phyloP scores from a whole-genome alignment of 2,113 vertebrate genomes.

The Zingel zingel region DNA sequence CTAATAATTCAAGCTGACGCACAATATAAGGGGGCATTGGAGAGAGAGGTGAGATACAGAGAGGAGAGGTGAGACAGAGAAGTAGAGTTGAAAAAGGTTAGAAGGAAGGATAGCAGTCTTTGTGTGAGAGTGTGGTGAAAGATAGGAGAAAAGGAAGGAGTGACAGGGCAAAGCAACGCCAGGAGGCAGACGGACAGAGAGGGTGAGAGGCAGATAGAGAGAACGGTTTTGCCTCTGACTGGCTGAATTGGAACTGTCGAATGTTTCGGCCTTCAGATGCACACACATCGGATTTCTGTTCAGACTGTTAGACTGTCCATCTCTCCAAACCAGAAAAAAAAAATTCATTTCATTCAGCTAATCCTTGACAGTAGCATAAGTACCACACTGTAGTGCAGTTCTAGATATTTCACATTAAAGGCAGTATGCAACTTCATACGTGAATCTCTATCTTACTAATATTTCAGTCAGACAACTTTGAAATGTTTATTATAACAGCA shows the following conservation, averaged over 20 bases:
- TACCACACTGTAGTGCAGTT: background rate
- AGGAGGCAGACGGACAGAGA: background rate
- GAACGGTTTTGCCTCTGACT: slow-evolving; percentile 4
- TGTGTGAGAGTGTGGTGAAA: background rate
- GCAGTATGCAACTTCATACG: background rate
- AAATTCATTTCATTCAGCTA: background rate
- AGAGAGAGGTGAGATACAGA: slow-evolving; percentile 13
- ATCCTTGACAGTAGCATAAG: background rate
- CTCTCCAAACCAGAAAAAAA: background rate
- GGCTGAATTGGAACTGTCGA: slow-evolving; percentile 16
- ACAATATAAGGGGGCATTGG: slow-evolving; percentile 52
- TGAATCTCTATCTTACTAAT: slow-evolving; percentile 58
- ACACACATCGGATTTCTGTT: no score
- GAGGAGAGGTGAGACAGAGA: background rate
- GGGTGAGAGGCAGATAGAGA: background rate
- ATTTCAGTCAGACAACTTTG: slow-evolving; percentile 31
- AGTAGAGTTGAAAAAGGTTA: background rate
- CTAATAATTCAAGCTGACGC: slow-evolving; percentile 71
- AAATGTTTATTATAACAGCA: no score
- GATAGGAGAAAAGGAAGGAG: slow-evolving; percentile 6
- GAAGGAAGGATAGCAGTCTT: background rate
- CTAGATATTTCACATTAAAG: slow-evolving; percentile 19
- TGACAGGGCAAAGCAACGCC: background rate
- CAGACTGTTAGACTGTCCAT: background rate
- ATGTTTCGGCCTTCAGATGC: slow-evolving; percentile 12